Evolutionary conservation across 2,888 invertebrate species (phyloP).

Genomic region (Agapostemon virescens): DNA sequence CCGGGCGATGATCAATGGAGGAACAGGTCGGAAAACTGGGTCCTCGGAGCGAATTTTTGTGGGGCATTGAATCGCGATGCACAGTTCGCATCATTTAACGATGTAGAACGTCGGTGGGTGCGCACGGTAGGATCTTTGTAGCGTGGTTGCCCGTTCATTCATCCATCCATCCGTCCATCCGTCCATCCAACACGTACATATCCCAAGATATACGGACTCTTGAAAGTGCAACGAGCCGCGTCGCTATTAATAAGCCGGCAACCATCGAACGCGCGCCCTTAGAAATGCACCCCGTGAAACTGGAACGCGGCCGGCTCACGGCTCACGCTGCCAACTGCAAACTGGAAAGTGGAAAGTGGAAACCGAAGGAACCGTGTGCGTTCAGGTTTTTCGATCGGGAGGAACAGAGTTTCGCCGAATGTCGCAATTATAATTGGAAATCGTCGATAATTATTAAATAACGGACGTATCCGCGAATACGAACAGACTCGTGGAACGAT

Average conservation of each 20-base stretch:
- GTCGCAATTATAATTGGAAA: not conserved
- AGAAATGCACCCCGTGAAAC: slow-evolving; percentile 45
- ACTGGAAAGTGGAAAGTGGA: not conserved
- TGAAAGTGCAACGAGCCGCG: slow-evolving; percentile 45
- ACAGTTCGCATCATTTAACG: slow-evolving; percentile 30
- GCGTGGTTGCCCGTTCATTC: slow-evolving; percentile 14
- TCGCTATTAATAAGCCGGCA: slow-evolving; percentile 56
- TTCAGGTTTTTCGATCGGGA: not conserved
- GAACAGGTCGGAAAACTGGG: not conserved
- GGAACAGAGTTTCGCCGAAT: not conserved
- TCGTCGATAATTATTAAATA: not conserved
- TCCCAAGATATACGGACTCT: slow-evolving; percentile 41
- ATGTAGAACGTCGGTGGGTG: slow-evolving; percentile 14
- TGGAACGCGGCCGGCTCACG: slow-evolving; percentile 28
- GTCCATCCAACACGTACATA: slow-evolving; percentile 35
- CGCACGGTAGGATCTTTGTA: slow-evolving; percentile 38
- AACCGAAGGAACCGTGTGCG: not conserved
- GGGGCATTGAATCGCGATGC: not conserved
- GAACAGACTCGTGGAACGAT: not conserved
- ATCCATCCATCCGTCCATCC: slow-evolving; percentile 35
- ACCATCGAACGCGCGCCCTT: slow-evolving; percentile 44
- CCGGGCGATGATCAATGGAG: not conserved
- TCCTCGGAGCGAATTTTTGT: slow-evolving; percentile 6
- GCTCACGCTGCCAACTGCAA: not conserved
- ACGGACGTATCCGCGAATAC: not conserved